phyloP scores from a whole-genome alignment of 2,797 vertebrate species.

The Gila robusta region DNA sequence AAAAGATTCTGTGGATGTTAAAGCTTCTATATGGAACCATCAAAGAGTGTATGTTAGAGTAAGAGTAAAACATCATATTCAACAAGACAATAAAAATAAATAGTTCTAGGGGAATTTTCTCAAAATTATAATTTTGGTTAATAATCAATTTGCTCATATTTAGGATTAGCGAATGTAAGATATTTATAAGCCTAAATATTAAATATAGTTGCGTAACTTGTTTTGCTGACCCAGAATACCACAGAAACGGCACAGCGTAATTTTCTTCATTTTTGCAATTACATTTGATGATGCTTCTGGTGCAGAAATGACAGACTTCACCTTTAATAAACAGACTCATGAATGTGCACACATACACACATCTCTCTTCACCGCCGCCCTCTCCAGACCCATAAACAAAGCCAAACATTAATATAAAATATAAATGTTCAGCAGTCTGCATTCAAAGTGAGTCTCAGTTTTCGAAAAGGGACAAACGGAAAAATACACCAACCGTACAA shows the following conservation, averaged over 20 bases:
- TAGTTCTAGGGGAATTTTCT: no score
- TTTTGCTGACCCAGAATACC: constrained; percentile 56
- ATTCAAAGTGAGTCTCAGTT: constrained; percentile 36
- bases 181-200: neutral
- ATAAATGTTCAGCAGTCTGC: neutral
- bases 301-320: constrained; percentile 1
- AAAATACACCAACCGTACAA: neutral
- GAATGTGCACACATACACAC: constrained; percentile 60
- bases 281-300: neutral
- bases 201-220: neutral
- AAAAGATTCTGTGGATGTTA: neutral
- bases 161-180: neutral
- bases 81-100: no score
- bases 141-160: neutral
- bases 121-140: no score
- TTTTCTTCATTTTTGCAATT: constrained; percentile 64
- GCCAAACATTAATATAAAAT: constrained; percentile 9
- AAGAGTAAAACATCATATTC: no score
- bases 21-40: neutral
- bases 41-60: no score
- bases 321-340: constrained; percentile 50
- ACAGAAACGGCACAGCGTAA: constrained; percentile 50
- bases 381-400: constrained; percentile 12
- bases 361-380: neutral
- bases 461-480: neutral